phyloP scores from a whole-genome alignment of 2,888 invertebrate species.

The Coenonympha glycerion region DNA sequence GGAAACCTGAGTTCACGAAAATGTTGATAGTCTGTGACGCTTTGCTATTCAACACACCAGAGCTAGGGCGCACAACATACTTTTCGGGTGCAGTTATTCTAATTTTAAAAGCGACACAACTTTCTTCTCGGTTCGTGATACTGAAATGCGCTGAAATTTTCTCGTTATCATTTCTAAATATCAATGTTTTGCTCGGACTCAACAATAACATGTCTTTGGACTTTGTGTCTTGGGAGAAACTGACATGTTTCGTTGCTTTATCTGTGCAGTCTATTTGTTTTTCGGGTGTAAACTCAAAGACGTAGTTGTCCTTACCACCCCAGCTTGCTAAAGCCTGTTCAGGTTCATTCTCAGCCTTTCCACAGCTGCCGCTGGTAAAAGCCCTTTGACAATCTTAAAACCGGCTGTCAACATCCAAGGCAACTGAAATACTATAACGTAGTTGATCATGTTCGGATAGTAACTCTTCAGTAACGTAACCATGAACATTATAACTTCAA shows the following conservation, averaged over 20 bases:
- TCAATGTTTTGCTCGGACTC: constrained; percentile 79
- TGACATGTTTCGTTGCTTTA: constrained; percentile 19
- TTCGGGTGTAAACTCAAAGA: constrained; percentile 80
- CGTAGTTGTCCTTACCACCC: constrained; percentile 84
- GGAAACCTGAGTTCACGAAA: constrained; percentile 80
- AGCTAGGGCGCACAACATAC: constrained; percentile 88
- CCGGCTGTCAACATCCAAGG: constrained; percentile 92
- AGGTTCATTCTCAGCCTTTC: constrained; percentile 85
- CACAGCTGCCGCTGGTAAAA: constrained; percentile 88
- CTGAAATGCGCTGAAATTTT: constrained; percentile 77
- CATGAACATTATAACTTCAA: constrained; percentile 88
- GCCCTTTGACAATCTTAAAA: constrained; percentile 88
- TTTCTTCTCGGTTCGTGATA: constrained; percentile 77
- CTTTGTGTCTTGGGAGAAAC: constrained; percentile 23
- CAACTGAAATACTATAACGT: constrained; percentile 90
- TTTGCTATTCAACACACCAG: constrained; percentile 80
- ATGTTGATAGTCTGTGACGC: constrained; percentile 78
- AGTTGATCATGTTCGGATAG: constrained; percentile 88
- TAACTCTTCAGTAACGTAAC: constrained; percentile 87
- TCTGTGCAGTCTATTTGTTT: constrained; percentile 37
- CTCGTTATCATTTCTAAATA: constrained; percentile 77
- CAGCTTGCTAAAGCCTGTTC: constrained; percentile 82
- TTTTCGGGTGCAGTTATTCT: constrained; percentile 94
- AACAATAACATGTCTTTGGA: constrained; percentile 64
- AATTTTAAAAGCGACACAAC: constrained; percentile 75